phyloP scores from a whole-genome alignment of 2,797 vertebrate genomes.

The Labeo calbasu region DNA sequence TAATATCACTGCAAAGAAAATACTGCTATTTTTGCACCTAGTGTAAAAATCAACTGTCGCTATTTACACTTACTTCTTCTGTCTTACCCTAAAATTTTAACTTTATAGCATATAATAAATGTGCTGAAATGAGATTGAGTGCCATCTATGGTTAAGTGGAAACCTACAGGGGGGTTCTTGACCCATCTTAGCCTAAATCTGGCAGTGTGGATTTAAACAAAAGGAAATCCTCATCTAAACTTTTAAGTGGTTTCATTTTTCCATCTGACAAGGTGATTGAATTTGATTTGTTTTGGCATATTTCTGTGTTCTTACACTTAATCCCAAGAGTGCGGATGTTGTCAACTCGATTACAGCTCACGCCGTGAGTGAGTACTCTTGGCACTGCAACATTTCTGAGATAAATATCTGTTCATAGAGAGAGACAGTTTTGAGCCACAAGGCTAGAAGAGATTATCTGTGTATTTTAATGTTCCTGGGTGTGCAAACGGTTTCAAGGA shows the following conservation, averaged over 20 bases:
- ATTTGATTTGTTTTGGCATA: conserved; percentile 67
- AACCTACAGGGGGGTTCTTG: background rate
- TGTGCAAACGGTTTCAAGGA: conserved; percentile 66
- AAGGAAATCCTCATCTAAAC: conserved; percentile 64
- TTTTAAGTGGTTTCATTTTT: conserved; percentile 66
- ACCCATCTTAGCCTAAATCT: background rate
- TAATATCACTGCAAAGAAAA: no score
- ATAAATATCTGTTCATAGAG: conserved; percentile 79
- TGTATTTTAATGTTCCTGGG: conserved; percentile 65
- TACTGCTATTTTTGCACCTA: no score
- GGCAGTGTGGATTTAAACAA: conserved; percentile 46
- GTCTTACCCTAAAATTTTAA: background rate
- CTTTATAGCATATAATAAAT: background rate
- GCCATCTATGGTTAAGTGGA: background rate
- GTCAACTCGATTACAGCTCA: conserved; percentile 77
- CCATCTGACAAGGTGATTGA: conserved; percentile 64
- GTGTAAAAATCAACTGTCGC: no score
- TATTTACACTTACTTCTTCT: no score
- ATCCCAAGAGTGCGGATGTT: conserved; percentile 78
- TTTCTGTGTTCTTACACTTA: conserved; percentile 70
- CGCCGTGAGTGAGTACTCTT: conserved; percentile 74
- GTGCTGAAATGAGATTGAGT: background rate
- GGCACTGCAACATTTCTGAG: conserved; percentile 72
- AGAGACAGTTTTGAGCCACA: conserved; percentile 70
- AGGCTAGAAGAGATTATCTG: conserved; percentile 70